A percentile compares a stretch with the other conserved stretches of the same genome.
Evolutionary conservation across 2,888 invertebrate species (phyloP).

Genomic region (Sinelater perroti): DNA sequence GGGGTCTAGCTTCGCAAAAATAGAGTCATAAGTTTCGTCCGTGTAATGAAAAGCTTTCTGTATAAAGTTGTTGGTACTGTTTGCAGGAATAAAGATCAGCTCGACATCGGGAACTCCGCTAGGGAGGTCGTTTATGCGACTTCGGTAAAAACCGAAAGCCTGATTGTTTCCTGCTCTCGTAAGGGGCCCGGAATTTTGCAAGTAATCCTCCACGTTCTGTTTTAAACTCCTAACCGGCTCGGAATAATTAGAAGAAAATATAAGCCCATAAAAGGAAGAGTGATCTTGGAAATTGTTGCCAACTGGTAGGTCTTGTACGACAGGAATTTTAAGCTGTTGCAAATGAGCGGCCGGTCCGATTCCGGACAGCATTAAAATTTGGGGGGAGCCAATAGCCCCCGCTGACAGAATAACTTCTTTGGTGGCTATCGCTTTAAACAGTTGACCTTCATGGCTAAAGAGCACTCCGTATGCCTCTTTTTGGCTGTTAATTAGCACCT

Average conservation of each 20-base stretch:
- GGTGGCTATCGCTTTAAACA: conserved; percentile 65
- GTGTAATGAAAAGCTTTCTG: conserved; percentile 44
- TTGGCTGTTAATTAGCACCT: conserved; percentile 69
- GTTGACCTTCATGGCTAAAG: conserved; percentile 68
- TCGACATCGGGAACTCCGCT: conserved; percentile 46
- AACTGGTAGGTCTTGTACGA: conserved; percentile 73
- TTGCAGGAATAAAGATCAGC: conserved; percentile 62
- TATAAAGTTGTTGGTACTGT: conserved; percentile 45
- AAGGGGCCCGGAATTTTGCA: conserved; percentile 40
- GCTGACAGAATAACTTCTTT: conserved; percentile 81
- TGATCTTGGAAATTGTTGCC: conserved; percentile 83
- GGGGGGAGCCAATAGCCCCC: conserved; percentile 82
- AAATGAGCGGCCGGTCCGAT: conserved; percentile 74
- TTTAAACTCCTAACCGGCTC: conserved; percentile 20
- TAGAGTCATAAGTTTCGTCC: conserved; percentile 49
- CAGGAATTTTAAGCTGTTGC: conserved; percentile 64
- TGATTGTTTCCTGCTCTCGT: conserved; percentile 46
- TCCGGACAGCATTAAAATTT: conserved; percentile 85
- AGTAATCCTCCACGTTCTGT: conserved; percentile 33
- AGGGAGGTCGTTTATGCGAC: conserved; percentile 38
- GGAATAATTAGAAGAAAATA: conserved; percentile 68
- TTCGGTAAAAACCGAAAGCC: conserved; percentile 40
- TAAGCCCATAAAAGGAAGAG: conserved; percentile 73
- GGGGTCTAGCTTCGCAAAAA: conserved; percentile 51
- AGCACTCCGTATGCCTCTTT: conserved; percentile 72